Evolutionary conservation across 1,140 invertebrate genomes (phyloP).

Genomic region (Camponotus vicinus): DNA sequence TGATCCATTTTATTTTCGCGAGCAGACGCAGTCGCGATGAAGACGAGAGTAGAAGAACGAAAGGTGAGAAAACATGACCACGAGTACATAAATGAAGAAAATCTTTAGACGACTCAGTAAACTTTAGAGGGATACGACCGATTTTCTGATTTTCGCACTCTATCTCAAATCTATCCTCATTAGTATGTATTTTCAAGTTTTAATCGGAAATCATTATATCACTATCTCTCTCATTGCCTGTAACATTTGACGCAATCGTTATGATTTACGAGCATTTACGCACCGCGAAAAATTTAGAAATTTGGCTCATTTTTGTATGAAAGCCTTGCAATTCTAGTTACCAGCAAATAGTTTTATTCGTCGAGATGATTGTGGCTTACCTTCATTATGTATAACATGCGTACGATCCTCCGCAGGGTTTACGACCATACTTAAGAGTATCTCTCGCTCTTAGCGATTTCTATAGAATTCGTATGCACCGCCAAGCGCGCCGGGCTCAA

Average conservation of each 20-base stretch:
- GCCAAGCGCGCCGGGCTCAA: slow-evolving; percentile 41
- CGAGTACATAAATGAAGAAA: background rate
- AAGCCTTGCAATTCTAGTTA: background rate
- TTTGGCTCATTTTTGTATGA: background rate
- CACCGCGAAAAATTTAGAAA: background rate
- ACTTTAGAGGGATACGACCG: slow-evolving; percentile 32
- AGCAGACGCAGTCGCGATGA: background rate
- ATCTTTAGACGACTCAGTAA: slow-evolving; percentile 7
- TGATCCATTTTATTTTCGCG: background rate
- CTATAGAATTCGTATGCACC: slow-evolving; percentile 46
- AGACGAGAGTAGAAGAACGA: background rate
- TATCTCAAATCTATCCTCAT: slow-evolving; percentile 41
- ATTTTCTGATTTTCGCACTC: slow-evolving; percentile 14
- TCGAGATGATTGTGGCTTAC: background rate
- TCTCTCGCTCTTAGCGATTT: slow-evolving; percentile 47
- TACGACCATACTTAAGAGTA: slow-evolving; percentile 34
- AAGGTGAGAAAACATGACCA: background rate
- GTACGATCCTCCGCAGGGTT: slow-evolving; percentile 19
- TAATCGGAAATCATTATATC: slow-evolving; percentile 49
- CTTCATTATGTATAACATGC: slow-evolving; percentile 3
- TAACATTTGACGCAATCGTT: background rate
- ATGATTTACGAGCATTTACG: background rate
- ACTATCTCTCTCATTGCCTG: background rate
- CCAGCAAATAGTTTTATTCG: background rate
- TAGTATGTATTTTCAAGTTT: slow-evolving; percentile 51